Evolutionary conservation across 2,888 invertebrate genomes (phyloP).

Genomic region (Lathronympha strigana): DNA sequence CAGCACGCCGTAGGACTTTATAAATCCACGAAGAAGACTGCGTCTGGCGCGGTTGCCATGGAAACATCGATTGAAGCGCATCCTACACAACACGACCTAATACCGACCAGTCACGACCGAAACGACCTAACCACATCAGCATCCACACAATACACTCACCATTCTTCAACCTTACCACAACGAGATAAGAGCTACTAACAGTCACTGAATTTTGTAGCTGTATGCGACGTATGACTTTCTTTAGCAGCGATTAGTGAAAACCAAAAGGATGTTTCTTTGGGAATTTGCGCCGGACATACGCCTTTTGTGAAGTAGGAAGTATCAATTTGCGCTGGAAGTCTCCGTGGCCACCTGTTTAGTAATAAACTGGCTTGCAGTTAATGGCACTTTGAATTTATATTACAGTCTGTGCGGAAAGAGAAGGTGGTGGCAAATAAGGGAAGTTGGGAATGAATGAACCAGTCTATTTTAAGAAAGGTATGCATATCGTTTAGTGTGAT

Average conservation of each 20-base stretch:
- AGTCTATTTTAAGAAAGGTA: too few relatives aligned
- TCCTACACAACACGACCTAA: constrained; percentile 21
- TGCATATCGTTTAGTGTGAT: too few relatives aligned
- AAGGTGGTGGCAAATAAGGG: neutral
- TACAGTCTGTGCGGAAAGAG: neutral
- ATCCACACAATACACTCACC: neutral
- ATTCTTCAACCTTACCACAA: neutral
- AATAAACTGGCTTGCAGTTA: constrained; percentile 15
- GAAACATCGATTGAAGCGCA: constrained; percentile 55
- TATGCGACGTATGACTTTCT: neutral
- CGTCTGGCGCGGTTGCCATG: constrained; percentile 77
- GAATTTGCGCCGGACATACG: neutral
- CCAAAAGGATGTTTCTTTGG: neutral
- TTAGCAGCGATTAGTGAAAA: neutral
- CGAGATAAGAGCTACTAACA: neutral
- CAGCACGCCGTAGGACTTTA: neutral
- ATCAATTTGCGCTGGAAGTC: neutral
- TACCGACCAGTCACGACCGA: neutral
- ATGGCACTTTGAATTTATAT: constrained; percentile 17
- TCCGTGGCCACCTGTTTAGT: constrained; percentile 24
- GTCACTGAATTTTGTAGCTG: neutral
- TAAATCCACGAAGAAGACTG: constrained; percentile 45
- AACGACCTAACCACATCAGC: neutral
- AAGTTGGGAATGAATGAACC: too few relatives aligned
- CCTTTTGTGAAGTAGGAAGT: neutral